Evolutionary conservation across 1,140 invertebrate species (phyloP), one percentile per base, ranked within the genome.

Genomic region (Eufriesea mexicana): DNA sequence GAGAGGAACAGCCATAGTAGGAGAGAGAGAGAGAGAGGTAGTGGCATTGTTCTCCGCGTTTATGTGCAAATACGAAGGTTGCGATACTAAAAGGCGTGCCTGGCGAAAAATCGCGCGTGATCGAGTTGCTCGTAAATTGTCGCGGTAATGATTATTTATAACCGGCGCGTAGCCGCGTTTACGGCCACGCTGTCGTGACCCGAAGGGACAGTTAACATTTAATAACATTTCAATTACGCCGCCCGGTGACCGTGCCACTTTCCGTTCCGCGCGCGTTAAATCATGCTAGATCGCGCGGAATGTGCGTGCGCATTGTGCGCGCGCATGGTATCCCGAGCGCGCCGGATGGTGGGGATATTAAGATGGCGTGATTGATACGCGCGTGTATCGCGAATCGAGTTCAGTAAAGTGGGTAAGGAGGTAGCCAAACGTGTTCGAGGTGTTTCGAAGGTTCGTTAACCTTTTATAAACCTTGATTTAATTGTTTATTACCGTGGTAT

Each of bases 41-140:
- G n/a, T 79, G 51, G 57, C 76, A 86, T 86, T 86, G 83, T 86
- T 85, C 84, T 86, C 83, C 64, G 76, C 57, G 84, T 84, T 79
- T 84, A 80, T 79, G 70, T 70, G 73, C 78, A 85, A 85, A 67
- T 47, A 51, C 84, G 71, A 68, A 68, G 55, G 77, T 84, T 83
- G 74, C 83, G 77, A 57, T 85, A 86, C 68, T 72, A 79, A 86
- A 86, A 72, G 75, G 57, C 61, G 49, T 23, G 49, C 51, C 64
- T 66, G 16, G 23, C 20, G 62, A 77, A 77, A 77, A 77, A 77
- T 67, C 35, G 9, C 42, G 35, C 1, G 12, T 23, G 35, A 66
- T 45, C 64, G 64, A 45, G 64, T 45, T 66, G 64, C 28, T 64
- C 62, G 28, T 64, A 64, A 42, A 64, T 64, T 20, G 62, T 64